Evolutionary conservation across 2,888 invertebrate species (phyloP).

Genomic region (Camponotus fellah): DNA sequence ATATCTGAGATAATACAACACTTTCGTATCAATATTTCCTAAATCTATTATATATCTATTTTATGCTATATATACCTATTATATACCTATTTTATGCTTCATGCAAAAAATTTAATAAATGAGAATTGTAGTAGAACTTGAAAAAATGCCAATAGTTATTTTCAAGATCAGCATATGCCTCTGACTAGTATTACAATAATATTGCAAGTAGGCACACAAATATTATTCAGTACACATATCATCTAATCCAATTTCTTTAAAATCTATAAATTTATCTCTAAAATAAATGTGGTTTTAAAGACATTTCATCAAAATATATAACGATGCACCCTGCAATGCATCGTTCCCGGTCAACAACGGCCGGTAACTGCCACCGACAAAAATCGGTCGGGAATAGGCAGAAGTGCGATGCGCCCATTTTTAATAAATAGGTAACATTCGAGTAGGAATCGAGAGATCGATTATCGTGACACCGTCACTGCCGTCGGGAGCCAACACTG

Average conservation of each 20-base stretch:
- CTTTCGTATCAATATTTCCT: not conserved
- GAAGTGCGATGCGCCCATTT: too few species aligned
- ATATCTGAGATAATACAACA: not conserved
- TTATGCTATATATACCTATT: too few species aligned
- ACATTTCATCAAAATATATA: constrained; percentile 7
- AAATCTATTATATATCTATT: constrained; percentile 16
- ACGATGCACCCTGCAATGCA: too few species aligned
- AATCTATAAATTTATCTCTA: constrained; percentile 6
- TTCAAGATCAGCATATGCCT: constrained; percentile 10
- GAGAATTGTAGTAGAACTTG: not conserved
- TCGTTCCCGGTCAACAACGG: too few species aligned
- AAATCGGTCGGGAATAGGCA: too few species aligned
- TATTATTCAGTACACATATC: not conserved
- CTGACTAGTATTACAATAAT: constrained; percentile 2
- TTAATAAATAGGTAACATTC: too few species aligned
- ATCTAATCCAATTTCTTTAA: not conserved
- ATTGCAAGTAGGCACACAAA: not conserved
- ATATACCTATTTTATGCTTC: too few species aligned
- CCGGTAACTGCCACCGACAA: too few species aligned
- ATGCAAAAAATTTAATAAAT: not conserved
- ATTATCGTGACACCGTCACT: too few species aligned
- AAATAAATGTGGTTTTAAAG: constrained; percentile 27
- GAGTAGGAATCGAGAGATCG: too few species aligned
- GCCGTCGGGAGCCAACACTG: too few species aligned
- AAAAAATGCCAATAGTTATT: constrained; percentile 23